phyloP scores from a whole-genome alignment of 2,888 invertebrate genomes.

The Lamellibrachia satsuma region DNA sequence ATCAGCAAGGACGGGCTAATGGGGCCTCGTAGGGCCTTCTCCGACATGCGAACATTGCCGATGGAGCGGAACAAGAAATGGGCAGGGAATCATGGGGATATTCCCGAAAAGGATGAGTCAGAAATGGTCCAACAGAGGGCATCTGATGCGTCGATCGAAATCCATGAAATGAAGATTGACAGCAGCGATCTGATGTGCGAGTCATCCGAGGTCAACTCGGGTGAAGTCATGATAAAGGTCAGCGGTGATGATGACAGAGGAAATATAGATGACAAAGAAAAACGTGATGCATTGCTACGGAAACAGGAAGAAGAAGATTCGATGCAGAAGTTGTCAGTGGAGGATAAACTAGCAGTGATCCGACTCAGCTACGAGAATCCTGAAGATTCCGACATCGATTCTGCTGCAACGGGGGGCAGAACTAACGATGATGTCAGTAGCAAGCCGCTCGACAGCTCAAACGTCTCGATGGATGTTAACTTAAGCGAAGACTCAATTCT shows the following conservation, averaged over 20 bases:
- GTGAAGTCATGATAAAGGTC: neutral
- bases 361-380: constrained; percentile 8
- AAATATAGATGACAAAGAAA: neutral
- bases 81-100: neutral
- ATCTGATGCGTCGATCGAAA: neutral
- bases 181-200: constrained; percentile 19
- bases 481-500: neutral
- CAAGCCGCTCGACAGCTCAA: neutral
- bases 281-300: neutral
- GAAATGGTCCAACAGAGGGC: neutral
- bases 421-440: neutral
- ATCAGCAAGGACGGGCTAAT: constrained; percentile 61
- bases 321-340: neutral
- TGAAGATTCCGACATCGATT: neutral
- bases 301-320: neutral
- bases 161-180: constrained; percentile 25
- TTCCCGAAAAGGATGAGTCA: constrained; percentile 26
- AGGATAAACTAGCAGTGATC: constrained; percentile 12
- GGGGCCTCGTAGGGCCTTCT: constrained; percentile 23
- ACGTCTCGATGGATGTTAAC: neutral
- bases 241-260: neutral
- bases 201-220: neutral
- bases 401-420: neutral
- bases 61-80: constrained; percentile 18
- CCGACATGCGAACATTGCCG: constrained; percentile 29